Evolutionary conservation across 2,888 invertebrate genomes (phyloP).

Genomic region (Miltochrista miniata): DNA sequence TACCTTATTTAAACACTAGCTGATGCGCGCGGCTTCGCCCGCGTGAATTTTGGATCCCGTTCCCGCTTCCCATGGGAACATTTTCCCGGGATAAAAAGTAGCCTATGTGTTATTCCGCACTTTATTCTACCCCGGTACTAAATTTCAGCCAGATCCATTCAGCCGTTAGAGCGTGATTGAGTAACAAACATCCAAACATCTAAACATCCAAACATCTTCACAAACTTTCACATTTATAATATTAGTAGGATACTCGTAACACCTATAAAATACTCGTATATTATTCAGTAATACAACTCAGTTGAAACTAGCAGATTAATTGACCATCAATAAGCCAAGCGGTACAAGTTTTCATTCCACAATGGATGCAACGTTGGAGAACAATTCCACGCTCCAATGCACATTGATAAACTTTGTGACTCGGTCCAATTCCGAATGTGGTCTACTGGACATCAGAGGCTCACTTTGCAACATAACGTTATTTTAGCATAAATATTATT

Average conservation of each 20-base stretch:
- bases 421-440: conserved; percentile 64
- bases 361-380: conserved; percentile 58
- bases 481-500: background rate
- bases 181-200: no score
- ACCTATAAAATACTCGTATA: background rate
- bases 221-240: no score
- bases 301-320: conserved; percentile 30
- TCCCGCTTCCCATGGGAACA: no score
- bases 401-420: conserved; percentile 66
- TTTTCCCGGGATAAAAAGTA: no score
- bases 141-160: no score
- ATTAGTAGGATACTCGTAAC: background rate
- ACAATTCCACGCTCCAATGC: conserved; percentile 73
- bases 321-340: conserved; percentile 45
- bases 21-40: no score
- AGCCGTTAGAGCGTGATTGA: no score
- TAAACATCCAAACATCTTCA: no score
- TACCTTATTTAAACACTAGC: no score
- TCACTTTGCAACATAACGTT: conserved; percentile 2
- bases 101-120: no score
- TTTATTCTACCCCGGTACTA: no score
- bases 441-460: conserved; percentile 36
- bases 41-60: no score
- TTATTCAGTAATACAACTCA: conserved; percentile 10
- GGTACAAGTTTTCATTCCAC: conserved; percentile 50